Conservation (phyloP, 2,113 vertebrate species). For the Grallaria varia region DNA sequence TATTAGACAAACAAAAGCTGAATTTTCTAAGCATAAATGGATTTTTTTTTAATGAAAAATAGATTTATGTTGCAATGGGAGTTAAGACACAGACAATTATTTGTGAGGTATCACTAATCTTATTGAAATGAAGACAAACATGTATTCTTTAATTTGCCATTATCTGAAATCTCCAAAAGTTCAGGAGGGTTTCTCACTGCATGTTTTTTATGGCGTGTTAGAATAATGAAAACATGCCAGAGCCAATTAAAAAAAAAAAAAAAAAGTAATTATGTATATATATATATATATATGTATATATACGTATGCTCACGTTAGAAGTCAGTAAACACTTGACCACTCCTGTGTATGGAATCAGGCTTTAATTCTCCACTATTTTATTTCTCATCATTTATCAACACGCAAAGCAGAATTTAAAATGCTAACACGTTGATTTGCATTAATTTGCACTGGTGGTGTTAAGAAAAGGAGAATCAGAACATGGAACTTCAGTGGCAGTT, state of each 20-base stretch:
- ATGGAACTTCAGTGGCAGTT: neutral
- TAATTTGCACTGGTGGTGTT: neutral
- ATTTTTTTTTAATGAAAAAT: neutral
- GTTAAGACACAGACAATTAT: neutral
- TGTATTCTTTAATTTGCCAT: neutral
- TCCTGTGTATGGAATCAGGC: neutral
- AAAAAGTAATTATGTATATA: neutral
- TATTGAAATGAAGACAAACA: neutral
- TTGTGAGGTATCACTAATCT: neutral
- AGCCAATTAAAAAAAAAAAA: neutral
- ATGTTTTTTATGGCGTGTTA: neutral
- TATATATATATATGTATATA: neutral
- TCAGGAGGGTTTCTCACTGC: neutral
- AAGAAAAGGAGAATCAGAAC: neutral
- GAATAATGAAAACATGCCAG: neutral
- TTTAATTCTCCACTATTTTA: neutral
- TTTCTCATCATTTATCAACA: neutral
- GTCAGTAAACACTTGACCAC: neutral
- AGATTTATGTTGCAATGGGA: neutral
- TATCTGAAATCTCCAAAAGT: neutral
- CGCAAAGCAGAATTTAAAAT: neutral
- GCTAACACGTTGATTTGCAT: neutral
- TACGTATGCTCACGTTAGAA: neutral
- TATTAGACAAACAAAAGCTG: neutral
- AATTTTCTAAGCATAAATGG: neutral